phyloP scores from a whole-genome alignment of 2,797 vertebrate species.

The Microhierax caerulescens region DNA sequence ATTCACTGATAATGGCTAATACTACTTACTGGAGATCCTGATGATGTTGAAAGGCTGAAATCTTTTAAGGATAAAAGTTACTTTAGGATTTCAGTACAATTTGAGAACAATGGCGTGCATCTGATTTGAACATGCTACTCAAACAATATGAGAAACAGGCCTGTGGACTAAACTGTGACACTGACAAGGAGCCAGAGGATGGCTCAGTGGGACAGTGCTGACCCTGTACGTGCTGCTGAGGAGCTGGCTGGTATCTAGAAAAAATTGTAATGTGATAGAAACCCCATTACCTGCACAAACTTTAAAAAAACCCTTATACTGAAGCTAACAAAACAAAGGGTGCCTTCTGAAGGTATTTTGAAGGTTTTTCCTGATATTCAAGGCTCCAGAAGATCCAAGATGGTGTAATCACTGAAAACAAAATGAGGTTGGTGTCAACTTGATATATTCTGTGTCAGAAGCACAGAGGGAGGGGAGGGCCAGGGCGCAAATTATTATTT shows the following conservation, averaged over 20 bases:
- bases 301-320: neutral
- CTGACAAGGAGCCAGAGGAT: neutral
- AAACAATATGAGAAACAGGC: neutral
- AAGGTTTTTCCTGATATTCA: neutral
- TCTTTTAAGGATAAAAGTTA: neutral
- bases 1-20: neutral
- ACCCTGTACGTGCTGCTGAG: fast-evolving
- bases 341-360: neutral
- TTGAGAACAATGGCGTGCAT: neutral
- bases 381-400: neutral
- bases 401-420: neutral
- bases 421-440: neutral
- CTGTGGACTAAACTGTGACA: neutral
- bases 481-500: neutral
- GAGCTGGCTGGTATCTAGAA: neutral
- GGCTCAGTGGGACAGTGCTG: neutral
- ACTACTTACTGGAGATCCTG: neutral
- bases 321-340: neutral
- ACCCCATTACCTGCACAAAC: neutral
- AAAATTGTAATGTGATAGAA: neutral
- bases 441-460: neutral
- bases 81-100: neutral
- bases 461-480: neutral
- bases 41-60: neutral
- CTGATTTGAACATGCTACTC: neutral